phyloP scores from a whole-genome alignment of 2,797 vertebrate species.

The Liparis tanakae region DNA sequence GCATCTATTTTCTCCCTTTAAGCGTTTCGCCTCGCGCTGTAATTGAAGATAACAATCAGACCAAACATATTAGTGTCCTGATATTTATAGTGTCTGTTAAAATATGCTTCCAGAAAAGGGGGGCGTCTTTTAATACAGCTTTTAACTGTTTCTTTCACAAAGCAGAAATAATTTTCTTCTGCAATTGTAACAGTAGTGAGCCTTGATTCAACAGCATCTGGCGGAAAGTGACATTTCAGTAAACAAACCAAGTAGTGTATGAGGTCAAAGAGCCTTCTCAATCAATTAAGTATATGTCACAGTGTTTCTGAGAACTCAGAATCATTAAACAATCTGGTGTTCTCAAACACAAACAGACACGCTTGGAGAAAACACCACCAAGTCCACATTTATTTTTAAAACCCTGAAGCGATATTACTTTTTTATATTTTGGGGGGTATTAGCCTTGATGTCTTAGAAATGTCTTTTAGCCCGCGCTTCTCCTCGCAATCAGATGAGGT shows the following conservation, averaged over 20 bases:
- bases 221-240: slow-evolving; percentile 2
- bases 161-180: slow-evolving; percentile 1
- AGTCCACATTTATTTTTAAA: slow-evolving; percentile 34
- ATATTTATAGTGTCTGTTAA: slow-evolving; percentile 41
- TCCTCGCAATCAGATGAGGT: slow-evolving; percentile 75
- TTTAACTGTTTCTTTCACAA: slow-evolving; percentile 2
- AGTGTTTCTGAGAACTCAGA: slow-evolving; percentile 28
- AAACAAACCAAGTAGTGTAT: not conserved
- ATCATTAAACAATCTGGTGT: slow-evolving; percentile 42
- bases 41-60: slow-evolving; percentile 43
- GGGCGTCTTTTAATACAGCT: not conserved
- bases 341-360: slow-evolving; percentile 40
- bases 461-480: slow-evolving; percentile 64
- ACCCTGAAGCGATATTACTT: slow-evolving; percentile 40
- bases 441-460: slow-evolving; percentile 66
- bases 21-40: slow-evolving; percentile 43
- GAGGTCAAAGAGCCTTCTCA: slow-evolving; percentile 30
- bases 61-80: slow-evolving; percentile 36
- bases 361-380: slow-evolving; percentile 33
- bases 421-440: slow-evolving; percentile 39
- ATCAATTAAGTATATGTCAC: slow-evolving; percentile 27
- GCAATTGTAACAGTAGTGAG: not conserved
- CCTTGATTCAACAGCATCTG: not conserved
- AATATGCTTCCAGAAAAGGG: slow-evolving; percentile 9
- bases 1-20: slow-evolving; percentile 32